Evolutionary conservation across 2,888 invertebrate genomes (phyloP).

Genomic region (Drosophila meridiana): DNA sequence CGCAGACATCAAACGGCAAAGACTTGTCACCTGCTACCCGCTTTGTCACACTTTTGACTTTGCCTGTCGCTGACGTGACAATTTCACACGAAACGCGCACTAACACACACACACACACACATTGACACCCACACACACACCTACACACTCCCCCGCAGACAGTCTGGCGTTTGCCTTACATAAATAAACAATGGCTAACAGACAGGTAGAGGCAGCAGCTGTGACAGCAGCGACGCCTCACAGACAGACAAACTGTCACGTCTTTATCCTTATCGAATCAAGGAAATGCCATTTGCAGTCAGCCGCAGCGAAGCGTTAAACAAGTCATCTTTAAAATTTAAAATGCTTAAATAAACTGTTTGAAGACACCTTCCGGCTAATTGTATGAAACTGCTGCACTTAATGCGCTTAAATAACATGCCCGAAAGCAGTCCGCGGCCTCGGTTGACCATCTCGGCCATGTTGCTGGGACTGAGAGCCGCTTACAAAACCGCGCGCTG

Average conservation of each 20-base stretch:
- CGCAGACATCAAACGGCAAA: slow-evolving; percentile 49
- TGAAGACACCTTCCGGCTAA: slow-evolving; percentile 37
- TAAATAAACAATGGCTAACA: slow-evolving; percentile 36
- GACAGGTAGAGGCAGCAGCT: slow-evolving; percentile 28
- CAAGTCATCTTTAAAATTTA: slow-evolving; percentile 32
- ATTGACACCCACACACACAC: slow-evolving; percentile 22
- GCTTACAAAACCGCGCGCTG: slow-evolving; percentile 61
- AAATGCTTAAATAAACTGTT: slow-evolving; percentile 28
- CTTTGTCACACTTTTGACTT: slow-evolving; percentile 77
- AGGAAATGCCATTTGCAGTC: slow-evolving; percentile 53
- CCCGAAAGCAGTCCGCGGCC: slow-evolving; percentile 27
- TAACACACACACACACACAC: slow-evolving; percentile 14
- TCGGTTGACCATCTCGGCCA: neutral
- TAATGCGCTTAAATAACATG: slow-evolving; percentile 47
- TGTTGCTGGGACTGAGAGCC: slow-evolving; percentile 9
- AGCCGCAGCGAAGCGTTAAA: slow-evolving; percentile 70
- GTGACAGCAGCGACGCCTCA: slow-evolving; percentile 33
- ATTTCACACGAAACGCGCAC: slow-evolving; percentile 70
- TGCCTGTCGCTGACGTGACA: slow-evolving; percentile 74
- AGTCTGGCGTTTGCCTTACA: slow-evolving; percentile 30
- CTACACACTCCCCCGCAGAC: neutral
- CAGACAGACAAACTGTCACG: slow-evolving; percentile 50
- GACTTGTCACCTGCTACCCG: slow-evolving; percentile 60
- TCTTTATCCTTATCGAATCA: slow-evolving; percentile 66
- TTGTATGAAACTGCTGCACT: slow-evolving; percentile 59